phyloP scores from a whole-genome alignment of 2,888 invertebrate species.

The Agrilus cyanescens region DNA sequence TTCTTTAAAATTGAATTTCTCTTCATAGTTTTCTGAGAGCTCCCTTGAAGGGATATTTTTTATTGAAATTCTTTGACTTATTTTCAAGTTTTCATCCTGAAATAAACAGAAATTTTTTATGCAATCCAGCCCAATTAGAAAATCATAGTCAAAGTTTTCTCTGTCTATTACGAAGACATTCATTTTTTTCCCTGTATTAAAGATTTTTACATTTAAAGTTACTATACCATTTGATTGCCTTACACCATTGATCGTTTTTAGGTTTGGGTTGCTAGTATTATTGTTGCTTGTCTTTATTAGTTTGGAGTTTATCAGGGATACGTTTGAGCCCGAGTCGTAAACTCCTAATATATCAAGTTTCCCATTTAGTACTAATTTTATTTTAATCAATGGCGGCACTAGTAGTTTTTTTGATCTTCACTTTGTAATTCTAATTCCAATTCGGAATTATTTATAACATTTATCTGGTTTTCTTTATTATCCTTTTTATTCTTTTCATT shows the following conservation, averaged over 20 bases:
- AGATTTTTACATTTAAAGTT: slow-evolving; percentile 13
- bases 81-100: slow-evolving; percentile 12
- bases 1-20: neutral
- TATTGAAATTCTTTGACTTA: slow-evolving; percentile 10
- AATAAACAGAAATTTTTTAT: slow-evolving; percentile 12
- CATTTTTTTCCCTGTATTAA: slow-evolving; percentile 11
- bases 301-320: slow-evolving; percentile 9
- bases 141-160: slow-evolving; percentile 15
- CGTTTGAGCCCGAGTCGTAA: slow-evolving; percentile 10
- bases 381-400: slow-evolving; percentile 10
- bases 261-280: slow-evolving; percentile 3
- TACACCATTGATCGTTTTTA: slow-evolving; percentile 14
- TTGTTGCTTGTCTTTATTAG: slow-evolving; percentile 9
- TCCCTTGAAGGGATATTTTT: too few species aligned
- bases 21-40: neutral
- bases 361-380: slow-evolving; percentile 7
- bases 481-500: slow-evolving; percentile 7
- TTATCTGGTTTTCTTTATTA: slow-evolving; percentile 3
- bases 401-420: slow-evolving; percentile 11
- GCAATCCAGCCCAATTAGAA: slow-evolving; percentile 14
- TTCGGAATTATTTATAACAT: slow-evolving; percentile 7
- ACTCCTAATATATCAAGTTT: slow-evolving; percentile 6
- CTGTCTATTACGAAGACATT: slow-evolving; percentile 14
- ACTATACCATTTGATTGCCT: slow-evolving; percentile 13
- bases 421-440: too few species aligned